These are phyloP conservation scores for Hydrochoerus hydrochaeris DNA, from an alignment of 2,113 vertebrate species.

Conservation along the genomic window DNA sequence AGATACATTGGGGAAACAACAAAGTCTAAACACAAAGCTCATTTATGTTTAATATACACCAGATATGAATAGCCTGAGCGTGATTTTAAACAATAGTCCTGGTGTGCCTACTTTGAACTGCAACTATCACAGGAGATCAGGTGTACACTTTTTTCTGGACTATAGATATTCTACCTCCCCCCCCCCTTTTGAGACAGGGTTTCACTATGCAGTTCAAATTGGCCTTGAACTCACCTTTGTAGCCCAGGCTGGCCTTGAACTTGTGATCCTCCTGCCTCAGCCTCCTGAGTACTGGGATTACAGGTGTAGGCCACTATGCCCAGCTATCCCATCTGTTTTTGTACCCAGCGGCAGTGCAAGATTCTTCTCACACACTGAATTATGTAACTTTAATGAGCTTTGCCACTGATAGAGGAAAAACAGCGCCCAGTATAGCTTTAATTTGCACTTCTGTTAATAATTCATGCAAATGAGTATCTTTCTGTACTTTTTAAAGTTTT, in stretches of 20 bases:
- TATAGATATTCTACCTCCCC: not conserved
- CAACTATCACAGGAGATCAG: not conserved
- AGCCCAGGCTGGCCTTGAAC: not conserved
- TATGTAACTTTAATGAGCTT: not conserved
- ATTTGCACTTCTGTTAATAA: not conserved
- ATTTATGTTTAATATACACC: not conserved
- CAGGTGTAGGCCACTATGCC: not conserved
- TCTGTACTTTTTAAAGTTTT: not conserved
- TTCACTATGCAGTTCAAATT: not conserved
- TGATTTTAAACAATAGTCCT: not conserved
- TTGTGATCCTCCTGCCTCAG: not conserved
- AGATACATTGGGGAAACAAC: not conserved
- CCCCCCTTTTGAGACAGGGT: not conserved
- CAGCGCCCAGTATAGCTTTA: not conserved
- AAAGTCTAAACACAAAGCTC: not conserved
- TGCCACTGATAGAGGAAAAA: not conserved
- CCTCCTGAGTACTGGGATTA: not conserved
- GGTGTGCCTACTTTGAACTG: not conserved
- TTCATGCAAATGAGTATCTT: not conserved
- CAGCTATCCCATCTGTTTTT: not conserved
- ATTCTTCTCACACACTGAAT: not conserved
- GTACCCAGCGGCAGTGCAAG: not conserved
- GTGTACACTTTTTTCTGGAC: not conserved
- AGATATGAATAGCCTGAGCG: not conserved
- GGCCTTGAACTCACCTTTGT: not conserved